A percentile compares a stretch with the other conserved stretches of the same genome.
Evolutionary conservation across 2,113 vertebrate genomes (phyloP).

Genomic region (Stercorarius parasiticus): DNA sequence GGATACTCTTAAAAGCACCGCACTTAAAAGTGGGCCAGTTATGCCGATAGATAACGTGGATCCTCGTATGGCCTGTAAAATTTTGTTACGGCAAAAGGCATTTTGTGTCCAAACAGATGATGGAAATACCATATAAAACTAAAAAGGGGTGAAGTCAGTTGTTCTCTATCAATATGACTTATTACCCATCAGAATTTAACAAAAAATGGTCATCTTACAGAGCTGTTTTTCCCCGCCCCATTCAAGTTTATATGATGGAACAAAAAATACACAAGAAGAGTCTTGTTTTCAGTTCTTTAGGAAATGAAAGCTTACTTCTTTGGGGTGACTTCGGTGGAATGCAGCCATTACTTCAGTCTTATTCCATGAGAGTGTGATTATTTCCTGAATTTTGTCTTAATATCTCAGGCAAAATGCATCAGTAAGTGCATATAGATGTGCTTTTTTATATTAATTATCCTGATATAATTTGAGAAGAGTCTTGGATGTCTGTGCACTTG

Average conservation of each 20-base stretch:
- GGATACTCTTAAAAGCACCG: background rate
- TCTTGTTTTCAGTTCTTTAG: background rate
- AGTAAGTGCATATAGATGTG: background rate
- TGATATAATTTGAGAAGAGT: background rate
- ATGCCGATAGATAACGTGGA: background rate
- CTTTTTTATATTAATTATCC: background rate
- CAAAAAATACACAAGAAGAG: background rate
- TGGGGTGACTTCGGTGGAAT: background rate
- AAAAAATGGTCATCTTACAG: background rate
- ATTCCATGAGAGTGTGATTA: background rate
- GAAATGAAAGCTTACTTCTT: background rate
- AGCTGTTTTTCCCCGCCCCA: background rate
- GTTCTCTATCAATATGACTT: background rate
- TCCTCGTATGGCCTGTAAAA: background rate
- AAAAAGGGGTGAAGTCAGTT: background rate
- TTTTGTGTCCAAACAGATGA: background rate
- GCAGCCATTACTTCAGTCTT: background rate
- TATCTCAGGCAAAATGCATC: background rate
- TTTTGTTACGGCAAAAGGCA: background rate
- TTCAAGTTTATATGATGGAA: background rate
- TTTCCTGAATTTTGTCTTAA: background rate
- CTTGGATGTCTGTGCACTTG: background rate
- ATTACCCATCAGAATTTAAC: background rate
- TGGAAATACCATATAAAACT: background rate
- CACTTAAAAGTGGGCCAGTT: background rate